Evolutionary conservation across 2,113 vertebrate species (phyloP).

Genomic region (Callospermophilus lateralis): DNA sequence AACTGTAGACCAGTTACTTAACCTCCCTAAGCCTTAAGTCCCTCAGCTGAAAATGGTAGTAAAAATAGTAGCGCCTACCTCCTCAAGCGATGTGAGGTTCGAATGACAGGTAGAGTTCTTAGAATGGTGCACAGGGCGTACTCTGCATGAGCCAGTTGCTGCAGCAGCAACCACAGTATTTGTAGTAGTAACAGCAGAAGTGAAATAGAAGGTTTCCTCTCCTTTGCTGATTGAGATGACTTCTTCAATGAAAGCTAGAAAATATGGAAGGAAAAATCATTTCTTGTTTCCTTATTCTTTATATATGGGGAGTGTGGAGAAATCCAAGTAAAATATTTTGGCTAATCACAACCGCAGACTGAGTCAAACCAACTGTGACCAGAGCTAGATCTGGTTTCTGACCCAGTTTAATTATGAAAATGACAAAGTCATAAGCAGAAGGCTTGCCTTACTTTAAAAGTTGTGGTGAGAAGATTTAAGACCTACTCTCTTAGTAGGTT

Average conservation of each 20-base stretch:
- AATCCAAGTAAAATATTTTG: slow-evolving; percentile 27
- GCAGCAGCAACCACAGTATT: background rate
- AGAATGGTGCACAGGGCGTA: background rate
- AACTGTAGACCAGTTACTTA: background rate
- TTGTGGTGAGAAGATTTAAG: background rate
- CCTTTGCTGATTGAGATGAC: background rate
- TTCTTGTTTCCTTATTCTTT: slow-evolving; percentile 28
- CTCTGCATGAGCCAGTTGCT: background rate
- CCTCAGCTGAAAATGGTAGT: background rate
- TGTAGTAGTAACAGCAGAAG: background rate
- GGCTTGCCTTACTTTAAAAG: background rate
- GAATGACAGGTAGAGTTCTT: background rate
- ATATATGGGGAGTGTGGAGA: background rate
- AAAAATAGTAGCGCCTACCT: background rate
- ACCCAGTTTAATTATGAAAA: slow-evolving; percentile 20
- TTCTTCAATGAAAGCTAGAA: slow-evolving; percentile 46
- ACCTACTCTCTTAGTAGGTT: background rate
- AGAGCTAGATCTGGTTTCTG: background rate
- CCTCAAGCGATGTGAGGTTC: background rate
- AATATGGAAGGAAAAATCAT: background rate
- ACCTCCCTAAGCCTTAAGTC: background rate
- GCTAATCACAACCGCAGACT: background rate
- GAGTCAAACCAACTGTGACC: background rate
- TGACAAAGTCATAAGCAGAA: slow-evolving; percentile 1
- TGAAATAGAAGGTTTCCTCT: background rate